Evolutionary conservation across 2,113 vertebrate species (phyloP).

Genomic region (Oreocharis arfaki): DNA sequence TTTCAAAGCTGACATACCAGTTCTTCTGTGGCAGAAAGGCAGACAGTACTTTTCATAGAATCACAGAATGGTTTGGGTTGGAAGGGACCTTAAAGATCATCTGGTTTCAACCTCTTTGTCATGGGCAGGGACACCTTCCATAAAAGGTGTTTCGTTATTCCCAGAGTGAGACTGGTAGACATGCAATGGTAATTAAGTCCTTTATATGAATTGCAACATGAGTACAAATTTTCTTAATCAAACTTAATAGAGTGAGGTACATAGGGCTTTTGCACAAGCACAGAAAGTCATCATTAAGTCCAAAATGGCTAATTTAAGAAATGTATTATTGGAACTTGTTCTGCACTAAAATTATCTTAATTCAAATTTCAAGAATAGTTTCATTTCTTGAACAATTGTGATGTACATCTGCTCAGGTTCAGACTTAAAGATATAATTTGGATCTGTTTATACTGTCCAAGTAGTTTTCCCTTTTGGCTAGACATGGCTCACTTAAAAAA

Average conservation of each 20-base stretch:
- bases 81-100: not conserved
- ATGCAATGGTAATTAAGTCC: not conserved
- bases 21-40: not conserved
- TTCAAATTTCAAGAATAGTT: not conserved
- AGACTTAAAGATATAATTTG: not conserved
- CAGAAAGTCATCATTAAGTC: not conserved
- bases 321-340: not conserved
- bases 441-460: not conserved
- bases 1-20: not conserved
- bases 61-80: not conserved
- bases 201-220: not conserved
- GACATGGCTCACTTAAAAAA: not conserved
- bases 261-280: fast-evolving
- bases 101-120: not conserved
- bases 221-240: not conserved
- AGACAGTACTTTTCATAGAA: not conserved
- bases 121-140: not conserved
- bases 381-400: not conserved
- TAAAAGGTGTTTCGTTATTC: not conserved
- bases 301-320: not conserved
- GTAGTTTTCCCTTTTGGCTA: not conserved
- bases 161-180: not conserved
- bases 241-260: not conserved
- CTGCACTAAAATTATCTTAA: not conserved
- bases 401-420: not conserved